Percentiles rank a stretch among this genome's conserved stretches.
Conservation (phyloP, 2,113 vertebrate genomes). For the Oryzias woworae region DNA sequence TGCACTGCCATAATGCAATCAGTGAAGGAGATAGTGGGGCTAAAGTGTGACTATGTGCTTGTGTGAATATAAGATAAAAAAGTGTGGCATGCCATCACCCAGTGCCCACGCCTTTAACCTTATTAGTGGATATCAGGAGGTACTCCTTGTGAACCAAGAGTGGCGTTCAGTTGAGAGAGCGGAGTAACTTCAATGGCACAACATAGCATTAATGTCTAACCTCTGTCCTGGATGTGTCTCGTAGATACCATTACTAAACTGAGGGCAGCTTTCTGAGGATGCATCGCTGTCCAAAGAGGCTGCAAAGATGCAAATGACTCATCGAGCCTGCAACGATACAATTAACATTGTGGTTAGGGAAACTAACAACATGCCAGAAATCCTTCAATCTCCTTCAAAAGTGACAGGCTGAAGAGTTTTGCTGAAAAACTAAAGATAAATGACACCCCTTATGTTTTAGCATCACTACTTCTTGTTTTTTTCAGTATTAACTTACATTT, state of each 20-base stretch:
- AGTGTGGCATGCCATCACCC: constrained; percentile 65
- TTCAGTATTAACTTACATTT: no score
- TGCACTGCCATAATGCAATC: constrained; percentile 84
- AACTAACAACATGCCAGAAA: constrained; percentile 40
- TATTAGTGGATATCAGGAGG: constrained; percentile 52
- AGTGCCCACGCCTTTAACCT: constrained; percentile 68
- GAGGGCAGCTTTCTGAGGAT: constrained; percentile 62
- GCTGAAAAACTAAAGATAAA: no score
- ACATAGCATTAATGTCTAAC: constrained; percentile 42
- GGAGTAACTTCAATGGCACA: constrained; percentile 34
- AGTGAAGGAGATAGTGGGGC: constrained; percentile 79
- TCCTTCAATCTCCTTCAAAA: constrained; percentile 9
- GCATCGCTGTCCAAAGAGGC: constrained; percentile 33
- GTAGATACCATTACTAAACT: constrained; percentile 52
- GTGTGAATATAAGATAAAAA: constrained; percentile 68
- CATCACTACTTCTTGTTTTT: no score
- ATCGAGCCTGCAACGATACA: constrained; percentile 28
- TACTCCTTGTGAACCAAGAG: constrained; percentile 35
- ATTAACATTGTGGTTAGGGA: constrained; percentile 39
- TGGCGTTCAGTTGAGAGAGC: constrained; percentile 12
- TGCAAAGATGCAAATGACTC: constrained; percentile 33
- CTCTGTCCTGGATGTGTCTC: constrained; percentile 44
- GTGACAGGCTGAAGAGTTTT: constrained; percentile 19
- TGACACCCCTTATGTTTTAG: no score
- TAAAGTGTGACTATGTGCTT: constrained; percentile 93